Evolutionary conservation across 2,113 vertebrate genomes (phyloP).

Genomic region (Barbus barbus): DNA sequence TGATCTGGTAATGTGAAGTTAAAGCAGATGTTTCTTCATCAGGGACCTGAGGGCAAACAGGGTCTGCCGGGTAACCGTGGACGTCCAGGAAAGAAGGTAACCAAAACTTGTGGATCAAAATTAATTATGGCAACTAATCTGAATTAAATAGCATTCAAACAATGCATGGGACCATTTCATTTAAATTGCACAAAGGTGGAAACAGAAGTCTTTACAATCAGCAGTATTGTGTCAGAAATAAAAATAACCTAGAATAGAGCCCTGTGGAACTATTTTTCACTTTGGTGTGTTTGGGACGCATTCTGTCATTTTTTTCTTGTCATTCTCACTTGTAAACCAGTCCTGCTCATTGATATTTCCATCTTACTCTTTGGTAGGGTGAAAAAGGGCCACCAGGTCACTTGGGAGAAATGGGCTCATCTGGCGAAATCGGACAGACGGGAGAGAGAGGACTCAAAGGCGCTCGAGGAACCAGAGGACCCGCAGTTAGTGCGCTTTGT

Average conservation of each 20-base stretch:
- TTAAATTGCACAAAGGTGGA: too few species aligned
- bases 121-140: not conserved
- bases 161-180: too few species aligned
- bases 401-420: constrained; percentile 80
- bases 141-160: too few species aligned
- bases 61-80: constrained; percentile 87
- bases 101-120: not conserved
- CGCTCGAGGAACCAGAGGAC: constrained; percentile 89
- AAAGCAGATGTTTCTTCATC: constrained; percentile 27
- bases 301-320: not conserved
- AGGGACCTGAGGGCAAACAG: constrained; percentile 89
- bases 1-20: not conserved
- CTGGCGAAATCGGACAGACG: constrained; percentile 78
- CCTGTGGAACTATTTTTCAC: not conserved
- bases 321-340: not conserved
- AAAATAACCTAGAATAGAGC: not conserved
- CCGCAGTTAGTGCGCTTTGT: constrained; percentile 77
- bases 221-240: not conserved
- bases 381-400: constrained; percentile 84
- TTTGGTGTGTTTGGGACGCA: not conserved
- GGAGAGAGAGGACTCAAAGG: constrained; percentile 89
- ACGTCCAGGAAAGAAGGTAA: constrained; percentile 90
- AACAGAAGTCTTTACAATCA: too few species aligned
- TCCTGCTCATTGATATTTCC: too few species aligned
- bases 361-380: constrained; percentile 75